Conservation (phyloP, 2,113 vertebrate species). For the Theristicus caerulescens region DNA sequence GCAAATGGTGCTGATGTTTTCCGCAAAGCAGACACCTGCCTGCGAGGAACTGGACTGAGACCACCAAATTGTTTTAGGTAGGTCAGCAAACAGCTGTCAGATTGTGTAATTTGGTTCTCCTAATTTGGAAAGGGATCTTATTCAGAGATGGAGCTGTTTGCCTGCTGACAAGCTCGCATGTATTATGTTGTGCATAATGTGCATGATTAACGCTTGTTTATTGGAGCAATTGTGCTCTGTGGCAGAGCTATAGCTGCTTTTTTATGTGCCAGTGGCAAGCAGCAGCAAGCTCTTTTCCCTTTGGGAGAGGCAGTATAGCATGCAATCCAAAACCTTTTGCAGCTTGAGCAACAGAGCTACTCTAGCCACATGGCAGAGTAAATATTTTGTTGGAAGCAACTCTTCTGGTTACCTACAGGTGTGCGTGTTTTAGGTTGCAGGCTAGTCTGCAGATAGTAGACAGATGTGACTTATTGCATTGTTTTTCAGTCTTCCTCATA, state of each 20-base stretch:
- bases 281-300: conserved; percentile 19
- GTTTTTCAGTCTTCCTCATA: not conserved
- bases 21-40: conserved; percentile 71
- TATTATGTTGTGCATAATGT: conserved; percentile 78
- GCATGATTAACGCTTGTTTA: conserved; percentile 74
- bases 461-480: not conserved
- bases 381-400: not conserved
- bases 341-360: not conserved
- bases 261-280: conserved; percentile 44
- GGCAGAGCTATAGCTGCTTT: conserved; percentile 60
- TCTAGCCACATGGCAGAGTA: not conserved
- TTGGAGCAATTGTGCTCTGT: conserved; percentile 64
- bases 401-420: not conserved
- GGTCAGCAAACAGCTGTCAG: conserved; percentile 78
- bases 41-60: conserved; percentile 59
- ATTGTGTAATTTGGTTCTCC: conserved; percentile 68
- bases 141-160: conserved; percentile 44
- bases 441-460: not conserved
- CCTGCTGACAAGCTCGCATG: conserved; percentile 63
- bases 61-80: conserved; percentile 72
- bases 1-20: conserved; percentile 54
- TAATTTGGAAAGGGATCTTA: conserved; percentile 67
- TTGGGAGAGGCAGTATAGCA: conserved; percentile 5
- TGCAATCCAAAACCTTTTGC: not conserved
- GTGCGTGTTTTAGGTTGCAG: not conserved